Evolutionary conservation across 2,113 vertebrate genomes (phyloP).

Genomic region (Perca fluviatilis): DNA sequence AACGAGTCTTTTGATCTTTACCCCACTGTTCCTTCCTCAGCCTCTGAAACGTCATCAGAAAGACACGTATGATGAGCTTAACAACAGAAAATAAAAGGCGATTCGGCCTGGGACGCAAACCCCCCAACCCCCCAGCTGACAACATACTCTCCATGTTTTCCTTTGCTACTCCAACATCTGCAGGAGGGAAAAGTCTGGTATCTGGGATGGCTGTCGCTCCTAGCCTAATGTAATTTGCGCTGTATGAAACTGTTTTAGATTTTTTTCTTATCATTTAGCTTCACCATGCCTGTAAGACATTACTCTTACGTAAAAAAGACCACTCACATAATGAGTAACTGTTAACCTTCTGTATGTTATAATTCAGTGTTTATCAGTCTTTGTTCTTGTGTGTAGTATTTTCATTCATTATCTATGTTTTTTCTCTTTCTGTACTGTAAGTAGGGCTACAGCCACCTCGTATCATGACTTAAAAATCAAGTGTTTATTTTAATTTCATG

Average conservation of each 20-base stretch:
- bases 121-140: background rate
- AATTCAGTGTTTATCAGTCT: background rate
- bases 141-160: background rate
- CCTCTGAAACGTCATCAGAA: background rate
- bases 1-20: background rate
- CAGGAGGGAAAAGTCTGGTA: background rate
- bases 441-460: background rate
- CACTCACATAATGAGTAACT: background rate
- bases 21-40: conserved; percentile 31
- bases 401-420: background rate
- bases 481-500: background rate
- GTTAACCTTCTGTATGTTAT: background rate
- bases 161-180: background rate
- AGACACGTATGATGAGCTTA: conserved; percentile 47
- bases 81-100: background rate
- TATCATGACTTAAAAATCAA: background rate
- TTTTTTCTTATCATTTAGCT: background rate
- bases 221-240: background rate
- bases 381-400: background rate
- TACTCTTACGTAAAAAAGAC: background rate
- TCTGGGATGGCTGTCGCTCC: background rate
- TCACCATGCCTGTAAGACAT: background rate
- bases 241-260: background rate
- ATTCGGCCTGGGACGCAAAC: too few species aligned
- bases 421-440: background rate